Evolutionary conservation across 2,797 vertebrate genomes (phyloP).

Genomic region (Epinephelus malabaricus): DNA sequence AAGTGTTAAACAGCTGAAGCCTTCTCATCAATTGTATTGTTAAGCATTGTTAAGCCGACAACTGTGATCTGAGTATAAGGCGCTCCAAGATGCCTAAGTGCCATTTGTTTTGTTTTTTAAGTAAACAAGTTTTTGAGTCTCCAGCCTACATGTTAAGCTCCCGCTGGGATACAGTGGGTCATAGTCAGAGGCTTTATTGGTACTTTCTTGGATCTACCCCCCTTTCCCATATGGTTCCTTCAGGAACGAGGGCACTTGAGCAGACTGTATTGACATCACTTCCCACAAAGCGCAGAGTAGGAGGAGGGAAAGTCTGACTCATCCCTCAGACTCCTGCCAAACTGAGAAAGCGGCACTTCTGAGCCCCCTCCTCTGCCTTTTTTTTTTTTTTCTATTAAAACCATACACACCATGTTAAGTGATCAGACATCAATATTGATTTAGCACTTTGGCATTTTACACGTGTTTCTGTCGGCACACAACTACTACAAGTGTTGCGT

Average conservation of each 20-base stretch:
- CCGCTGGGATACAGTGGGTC: conserved; percentile 52
- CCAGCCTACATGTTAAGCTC: conserved; percentile 42
- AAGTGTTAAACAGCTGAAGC: background rate
- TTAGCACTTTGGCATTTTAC: conserved; percentile 22
- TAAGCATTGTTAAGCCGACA: conserved; percentile 9
- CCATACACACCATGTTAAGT: conserved; percentile 37
- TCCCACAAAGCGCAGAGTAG: conserved; percentile 73
- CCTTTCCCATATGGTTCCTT: conserved; percentile 69
- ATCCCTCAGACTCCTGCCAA: conserved; percentile 78
- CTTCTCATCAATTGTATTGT: conserved; percentile 5
- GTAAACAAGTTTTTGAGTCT: conserved; percentile 25
- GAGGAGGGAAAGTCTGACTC: conserved; percentile 87
- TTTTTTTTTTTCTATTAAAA: conserved; percentile 41
- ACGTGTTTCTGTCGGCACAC: conserved; percentile 5
- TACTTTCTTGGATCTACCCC: conserved; percentile 46
- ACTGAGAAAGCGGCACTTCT: conserved; percentile 65
- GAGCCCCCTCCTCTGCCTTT: conserved; percentile 60
- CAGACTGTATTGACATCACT: conserved; percentile 82
- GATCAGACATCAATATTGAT: conserved; percentile 54
- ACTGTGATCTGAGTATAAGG: conserved; percentile 17
- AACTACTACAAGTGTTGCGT: background rate
- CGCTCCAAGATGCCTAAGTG: conserved; percentile 23
- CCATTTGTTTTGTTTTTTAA: conserved; percentile 4
- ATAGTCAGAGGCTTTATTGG: conserved; percentile 52
- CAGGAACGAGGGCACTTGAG: conserved; percentile 68